Conservation (phyloP, 2,797 vertebrate species). For the Hoplostethus atlanticus region DNA sequence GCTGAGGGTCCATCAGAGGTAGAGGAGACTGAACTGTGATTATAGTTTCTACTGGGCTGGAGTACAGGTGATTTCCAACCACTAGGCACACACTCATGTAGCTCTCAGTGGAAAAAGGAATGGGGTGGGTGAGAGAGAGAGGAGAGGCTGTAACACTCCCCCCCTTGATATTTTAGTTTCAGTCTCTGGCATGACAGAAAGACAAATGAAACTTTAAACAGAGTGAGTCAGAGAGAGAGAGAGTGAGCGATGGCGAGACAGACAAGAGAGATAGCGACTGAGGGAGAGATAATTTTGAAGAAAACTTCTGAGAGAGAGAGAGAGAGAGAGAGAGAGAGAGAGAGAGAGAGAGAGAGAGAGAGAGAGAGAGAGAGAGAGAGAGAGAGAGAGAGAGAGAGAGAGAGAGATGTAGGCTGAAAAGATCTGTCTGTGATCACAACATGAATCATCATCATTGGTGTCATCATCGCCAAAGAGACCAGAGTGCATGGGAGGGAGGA, state of each 20-base stretch:
- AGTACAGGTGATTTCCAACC: conserved; percentile 50
- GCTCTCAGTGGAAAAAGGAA: background rate
- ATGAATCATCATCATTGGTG: conserved; percentile 74
- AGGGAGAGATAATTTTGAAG: background rate
- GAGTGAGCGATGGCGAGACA: conserved; percentile 8
- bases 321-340: conserved; percentile 23
- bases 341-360: conserved; percentile 37
- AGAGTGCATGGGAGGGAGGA: conserved; percentile 46
- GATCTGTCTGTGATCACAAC: conserved; percentile 74
- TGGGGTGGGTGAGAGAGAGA: background rate
- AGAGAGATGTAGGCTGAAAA: conserved; percentile 72
- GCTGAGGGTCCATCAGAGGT: conserved; percentile 32
- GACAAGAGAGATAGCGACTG: conserved; percentile 7
- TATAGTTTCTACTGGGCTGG: conserved; percentile 42
- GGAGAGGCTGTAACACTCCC: conserved; percentile 18
- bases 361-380: conserved; percentile 25
- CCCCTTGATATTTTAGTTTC: conserved; percentile 24
- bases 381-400: conserved; percentile 26
- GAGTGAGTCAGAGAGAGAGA: conserved; percentile 19
- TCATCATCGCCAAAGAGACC: conserved; percentile 40
- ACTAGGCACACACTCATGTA: conserved; percentile 30
- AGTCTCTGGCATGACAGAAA: conserved; percentile 21
- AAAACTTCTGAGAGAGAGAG: conserved; percentile 39
- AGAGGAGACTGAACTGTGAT: conserved; percentile 36
- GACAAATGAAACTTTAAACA: conserved; percentile 45